Percentiles rank a stretch among this genome's conserved stretches.
These are phyloP conservation scores for Quadroppia sp. DNA, from an alignment of 2,888 invertebrate species.

Conservation along the genomic window DNA sequence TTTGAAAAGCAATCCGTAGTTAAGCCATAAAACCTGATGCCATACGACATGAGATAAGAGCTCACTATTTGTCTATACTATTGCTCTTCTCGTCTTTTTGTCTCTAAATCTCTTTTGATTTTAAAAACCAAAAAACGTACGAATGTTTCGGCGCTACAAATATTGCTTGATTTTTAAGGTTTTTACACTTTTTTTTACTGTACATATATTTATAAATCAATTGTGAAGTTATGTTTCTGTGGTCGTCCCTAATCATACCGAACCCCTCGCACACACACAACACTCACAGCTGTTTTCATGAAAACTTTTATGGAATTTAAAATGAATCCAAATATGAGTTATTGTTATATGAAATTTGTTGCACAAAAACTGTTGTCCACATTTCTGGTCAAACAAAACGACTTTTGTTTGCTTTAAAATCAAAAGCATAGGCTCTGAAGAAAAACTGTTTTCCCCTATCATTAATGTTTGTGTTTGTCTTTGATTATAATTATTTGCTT, in stretches of 20 bases:
- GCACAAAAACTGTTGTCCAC: constrained; percentile 9
- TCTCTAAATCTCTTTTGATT: background rate
- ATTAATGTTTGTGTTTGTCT: constrained; percentile 1
- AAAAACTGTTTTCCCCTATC: background rate
- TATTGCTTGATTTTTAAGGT: background rate
- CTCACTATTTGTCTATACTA: background rate
- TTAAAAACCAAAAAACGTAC: constrained; percentile 33
- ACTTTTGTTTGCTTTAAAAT: background rate
- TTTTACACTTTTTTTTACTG: constrained; percentile 16
- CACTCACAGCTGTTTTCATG: constrained; percentile 20
- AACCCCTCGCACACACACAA: constrained; percentile 1
- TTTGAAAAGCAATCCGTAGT: background rate
- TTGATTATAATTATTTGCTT: constrained; percentile 16
- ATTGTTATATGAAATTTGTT: constrained; percentile 25
- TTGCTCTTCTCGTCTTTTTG: too few species aligned
- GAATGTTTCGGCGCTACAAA: constrained; percentile 6
- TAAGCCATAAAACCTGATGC: constrained; percentile 23
- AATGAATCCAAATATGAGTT: constrained; percentile 16
- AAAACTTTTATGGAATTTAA: constrained; percentile 38
- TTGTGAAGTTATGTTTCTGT: constrained; percentile 32
- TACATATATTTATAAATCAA: constrained; percentile 35
- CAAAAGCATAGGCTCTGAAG: background rate
- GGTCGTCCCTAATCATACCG: constrained; percentile 18
- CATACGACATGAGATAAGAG: constrained; percentile 28
- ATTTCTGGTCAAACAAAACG: constrained; percentile 10